Evolutionary conservation across 2,888 invertebrate species (phyloP), one percentile per base, ranked within the genome.

Genomic region (Allophyes oxyacanthae): DNA sequence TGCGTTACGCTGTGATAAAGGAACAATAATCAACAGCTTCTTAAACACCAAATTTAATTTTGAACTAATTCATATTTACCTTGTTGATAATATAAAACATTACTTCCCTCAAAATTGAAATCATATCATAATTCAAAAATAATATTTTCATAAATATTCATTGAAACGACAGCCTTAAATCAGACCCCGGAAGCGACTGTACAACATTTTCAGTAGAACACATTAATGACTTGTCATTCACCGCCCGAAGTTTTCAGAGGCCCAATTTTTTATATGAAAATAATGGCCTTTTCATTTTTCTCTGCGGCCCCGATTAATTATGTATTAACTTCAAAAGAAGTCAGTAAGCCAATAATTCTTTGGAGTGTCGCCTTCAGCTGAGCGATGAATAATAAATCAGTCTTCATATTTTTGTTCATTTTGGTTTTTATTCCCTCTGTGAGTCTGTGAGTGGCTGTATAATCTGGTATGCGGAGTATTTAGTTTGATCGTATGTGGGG

Each of bases 241-340:
- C 59, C 57, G 48, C 56, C 41, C 58, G 20, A 66, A 66, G 43
- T 59, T 73, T 59, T 15, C 53, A 33, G 32, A 34, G 11, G 9
- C 46, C 54, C 51, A 59, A 49, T 43, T 64, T 64, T 53, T 52
- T 41, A 57, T 41, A 46, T 48, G 58, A 75, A 67, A 76, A n/a
- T n/a, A 76, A 64, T 44, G 63, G 44, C 64, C 42, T 55, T 48
- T 25, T 40, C 33, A 50, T 62, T 53, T 55, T 62, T 70, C 44
- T 58, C 37, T 26, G 48, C 38, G 64, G 50, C 58, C 62, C 54
- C 69, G 58, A 68, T 76, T 77, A 75, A 79, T 79, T 72, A 78
- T 76, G 75, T 69, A 78, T 74, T 71, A 73, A 69, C 59, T 73
- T 78, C 63, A 77, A 75, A 79, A 66, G 64, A 78, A 77, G 64